phyloP scores from a whole-genome alignment of 35 echinoderm and acorn worm species.

The Diadema setosum region DNA sequence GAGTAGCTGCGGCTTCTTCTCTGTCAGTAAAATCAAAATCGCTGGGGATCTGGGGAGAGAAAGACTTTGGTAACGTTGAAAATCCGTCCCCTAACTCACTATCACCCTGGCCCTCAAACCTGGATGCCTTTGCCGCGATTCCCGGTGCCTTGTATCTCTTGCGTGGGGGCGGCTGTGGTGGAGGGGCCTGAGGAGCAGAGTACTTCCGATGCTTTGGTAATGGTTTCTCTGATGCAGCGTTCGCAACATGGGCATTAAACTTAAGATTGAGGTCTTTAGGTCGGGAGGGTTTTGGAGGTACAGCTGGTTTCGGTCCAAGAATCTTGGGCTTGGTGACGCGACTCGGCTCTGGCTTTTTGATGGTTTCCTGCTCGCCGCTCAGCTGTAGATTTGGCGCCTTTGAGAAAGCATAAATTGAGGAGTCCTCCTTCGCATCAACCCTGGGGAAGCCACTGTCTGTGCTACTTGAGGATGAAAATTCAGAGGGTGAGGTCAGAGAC shows the following conservation, averaged over 20 bases:
- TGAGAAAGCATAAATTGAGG: too few relatives aligned
- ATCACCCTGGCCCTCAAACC: neutral
- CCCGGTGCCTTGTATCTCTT: conserved; percentile 32
- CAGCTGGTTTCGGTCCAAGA: neutral
- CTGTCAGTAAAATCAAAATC: neutral
- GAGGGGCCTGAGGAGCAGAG: neutral
- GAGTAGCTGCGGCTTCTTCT: neutral
- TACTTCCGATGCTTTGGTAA: neutral
- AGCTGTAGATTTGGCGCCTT: too few relatives aligned
- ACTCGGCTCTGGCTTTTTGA: neutral
- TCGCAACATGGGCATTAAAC: neutral
- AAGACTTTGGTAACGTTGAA: neutral
- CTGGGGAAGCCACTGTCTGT: neutral
- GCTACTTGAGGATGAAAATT: neutral
- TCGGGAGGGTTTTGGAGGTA: conserved; percentile 43
- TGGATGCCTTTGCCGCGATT: conserved; percentile 3
- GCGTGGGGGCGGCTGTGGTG: conserved; percentile 47
- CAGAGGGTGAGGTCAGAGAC: neutral
- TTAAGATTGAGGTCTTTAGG: conserved; percentile 6
- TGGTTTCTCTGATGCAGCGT: neutral
- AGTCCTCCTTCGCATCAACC: neutral
- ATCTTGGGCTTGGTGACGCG: neutral
- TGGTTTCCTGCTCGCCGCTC: neutral
- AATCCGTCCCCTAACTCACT: neutral
- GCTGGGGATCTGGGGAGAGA: neutral